These are phyloP conservation scores for Enoplosus armatus DNA, from an alignment of 2,797 vertebrate genomes.

Conservation along the genomic window DNA sequence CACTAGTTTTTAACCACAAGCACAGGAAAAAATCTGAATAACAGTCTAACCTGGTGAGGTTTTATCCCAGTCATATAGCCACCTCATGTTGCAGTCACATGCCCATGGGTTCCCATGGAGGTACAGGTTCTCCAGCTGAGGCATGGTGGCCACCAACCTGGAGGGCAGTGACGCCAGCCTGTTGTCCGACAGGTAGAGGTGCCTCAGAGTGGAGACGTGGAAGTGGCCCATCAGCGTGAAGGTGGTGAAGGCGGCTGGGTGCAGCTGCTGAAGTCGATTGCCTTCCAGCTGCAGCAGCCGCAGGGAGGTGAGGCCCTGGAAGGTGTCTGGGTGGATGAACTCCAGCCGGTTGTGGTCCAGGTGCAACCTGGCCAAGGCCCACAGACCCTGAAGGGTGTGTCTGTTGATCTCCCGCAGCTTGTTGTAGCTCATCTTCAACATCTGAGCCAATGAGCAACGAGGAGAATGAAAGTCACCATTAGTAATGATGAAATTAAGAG, in stretches of 20 bases:
- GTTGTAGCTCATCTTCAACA: conserved; percentile 97
- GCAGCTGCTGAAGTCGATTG: conserved; percentile 91
- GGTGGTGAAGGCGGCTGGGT: conserved; percentile 90
- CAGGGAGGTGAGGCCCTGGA: conserved; percentile 90
- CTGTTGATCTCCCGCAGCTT: conserved; percentile 87
- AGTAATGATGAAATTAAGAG: conserved; percentile 1
- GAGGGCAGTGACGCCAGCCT: conserved; percentile 83
- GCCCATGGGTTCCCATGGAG: conserved; percentile 94
- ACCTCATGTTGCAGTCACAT: conserved; percentile 91
- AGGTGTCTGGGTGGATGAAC: conserved; percentile 91
- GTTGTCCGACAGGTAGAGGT: conserved; percentile 94
- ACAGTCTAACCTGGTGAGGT: conserved; percentile 84
- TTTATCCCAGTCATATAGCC: conserved; percentile 88
- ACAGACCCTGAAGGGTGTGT: conserved; percentile 88
- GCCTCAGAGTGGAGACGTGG: conserved; percentile 90
- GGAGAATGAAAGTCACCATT: not conserved
- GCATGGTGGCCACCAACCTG: conserved; percentile 82
- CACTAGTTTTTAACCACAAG: not conserved
- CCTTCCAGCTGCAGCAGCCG: conserved; percentile 93
- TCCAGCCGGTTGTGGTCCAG: conserved; percentile 94
- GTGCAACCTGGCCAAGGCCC: conserved; percentile 88
- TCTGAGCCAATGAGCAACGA: conserved; percentile 77
- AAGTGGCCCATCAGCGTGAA: conserved; percentile 88
- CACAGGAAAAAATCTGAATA: not conserved
- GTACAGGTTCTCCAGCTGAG: conserved; percentile 90